Evolutionary conservation across 2,797 vertebrate genomes (phyloP).

Genomic region (Halcyon leucocephala): DNA sequence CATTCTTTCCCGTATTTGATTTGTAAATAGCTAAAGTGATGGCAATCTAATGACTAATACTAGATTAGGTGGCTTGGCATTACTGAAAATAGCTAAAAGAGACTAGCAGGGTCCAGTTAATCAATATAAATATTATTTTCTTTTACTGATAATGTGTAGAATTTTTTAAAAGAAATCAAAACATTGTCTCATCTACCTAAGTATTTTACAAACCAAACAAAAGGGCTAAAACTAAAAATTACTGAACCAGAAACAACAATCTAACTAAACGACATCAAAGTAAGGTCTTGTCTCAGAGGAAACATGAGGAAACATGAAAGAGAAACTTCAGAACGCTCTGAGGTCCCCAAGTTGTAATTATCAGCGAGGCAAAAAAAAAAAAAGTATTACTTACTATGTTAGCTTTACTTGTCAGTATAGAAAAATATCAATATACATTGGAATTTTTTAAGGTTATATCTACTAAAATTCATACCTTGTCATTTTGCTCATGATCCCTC

Average conservation of each 20-base stretch:
- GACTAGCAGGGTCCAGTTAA: not conserved
- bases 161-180: not conserved
- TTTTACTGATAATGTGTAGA: not conserved
- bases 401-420: not conserved
- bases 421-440: not conserved
- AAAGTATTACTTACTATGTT: not conserved
- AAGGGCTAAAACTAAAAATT: not conserved
- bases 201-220: not conserved
- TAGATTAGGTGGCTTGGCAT: not conserved
- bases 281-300: not conserved
- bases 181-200: not conserved
- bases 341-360: not conserved
- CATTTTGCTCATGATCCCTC: constrained; percentile 93
- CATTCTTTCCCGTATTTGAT: not conserved
- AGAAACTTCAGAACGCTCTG: not conserved
- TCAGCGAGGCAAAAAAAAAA: not conserved
- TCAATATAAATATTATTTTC: not conserved
- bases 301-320: not conserved
- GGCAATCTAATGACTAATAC: not conserved
- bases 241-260: not conserved
- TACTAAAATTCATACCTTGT: constrained; percentile 85
- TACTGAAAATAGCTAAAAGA: not conserved
- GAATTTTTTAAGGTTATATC: not conserved
- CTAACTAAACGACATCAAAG: not conserved
- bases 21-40: not conserved